Evolutionary conservation across 2,888 invertebrate genomes (phyloP), one percentile per base, ranked within the genome.

Genomic region (Metalampra italica): DNA sequence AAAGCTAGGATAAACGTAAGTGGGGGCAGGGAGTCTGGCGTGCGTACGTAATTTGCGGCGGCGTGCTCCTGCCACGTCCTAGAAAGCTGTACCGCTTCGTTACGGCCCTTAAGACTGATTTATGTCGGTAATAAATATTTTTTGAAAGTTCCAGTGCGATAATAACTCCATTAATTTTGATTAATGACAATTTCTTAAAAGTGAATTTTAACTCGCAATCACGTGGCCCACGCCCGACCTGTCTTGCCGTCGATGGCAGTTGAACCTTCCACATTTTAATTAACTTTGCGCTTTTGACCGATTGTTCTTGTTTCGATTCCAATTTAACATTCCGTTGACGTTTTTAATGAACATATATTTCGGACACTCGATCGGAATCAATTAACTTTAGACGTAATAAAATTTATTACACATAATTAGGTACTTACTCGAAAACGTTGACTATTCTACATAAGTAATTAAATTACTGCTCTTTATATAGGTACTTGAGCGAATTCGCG

Each of bases 131-230:
- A 87, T 88, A 88, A 88, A 87, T 87, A 85, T 82, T 86, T 87
- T 88, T 85, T 87, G 86, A 85, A 89, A 88, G 86, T 87, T 81
- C 63, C 74, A 82, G 81, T 85, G 84, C 84, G 86, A 88, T 88
- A 89, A 88, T 87, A 87, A 88, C 86, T 88, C 86, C 88, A 89
- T 89, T 88, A 87, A 89, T 86, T 85, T 89, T 89, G 89, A 89
- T 89, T 85, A 82, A 89, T 87, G 87, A 80, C 80, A 82, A 78
- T 87, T 88, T 87, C 82, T 81, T 74, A 83, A 84, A 86, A 88
- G 84, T 86, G 83, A 86, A 74, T 88, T 85, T 83, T 73, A 75
- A 78, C 68, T 71, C 61, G 66, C 66, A 66, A 68, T 66, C 62
- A 66, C 59, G 54, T 52, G 59, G 55, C 53, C 64, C 59, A 64